A percentile compares a stretch with the other conserved stretches of the same genome.
Evolutionary conservation across 2,888 invertebrate genomes (phyloP).

Genomic region (Erebia aethiops): DNA sequence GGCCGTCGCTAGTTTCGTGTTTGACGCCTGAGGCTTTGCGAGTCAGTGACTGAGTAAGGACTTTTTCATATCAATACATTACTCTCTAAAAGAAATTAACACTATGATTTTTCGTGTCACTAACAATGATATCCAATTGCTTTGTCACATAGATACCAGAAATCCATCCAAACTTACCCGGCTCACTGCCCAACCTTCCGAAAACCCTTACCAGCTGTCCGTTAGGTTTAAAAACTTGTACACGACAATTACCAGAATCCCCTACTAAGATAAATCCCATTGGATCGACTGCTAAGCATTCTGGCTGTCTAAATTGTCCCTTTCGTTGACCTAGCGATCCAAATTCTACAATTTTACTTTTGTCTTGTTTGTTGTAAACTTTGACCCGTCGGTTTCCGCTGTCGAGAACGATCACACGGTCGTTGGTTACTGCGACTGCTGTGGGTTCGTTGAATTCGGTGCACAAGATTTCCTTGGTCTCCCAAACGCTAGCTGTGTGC

Average conservation of each 20-base stretch:
- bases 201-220: constrained; percentile 87
- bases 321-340: constrained; percentile 86
- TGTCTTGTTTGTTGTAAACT: constrained; percentile 78
- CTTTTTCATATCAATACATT: no score
- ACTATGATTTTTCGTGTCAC: constrained; percentile 83
- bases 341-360: constrained; percentile 83
- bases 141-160: constrained; percentile 85
- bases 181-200: constrained; percentile 77
- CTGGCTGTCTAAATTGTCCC: constrained; percentile 89
- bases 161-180: constrained; percentile 86
- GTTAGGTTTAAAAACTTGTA: constrained; percentile 89
- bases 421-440: constrained; percentile 84
- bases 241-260: constrained; percentile 89
- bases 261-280: constrained; percentile 90
- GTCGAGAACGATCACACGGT: constrained; percentile 84
- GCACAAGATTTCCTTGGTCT: constrained; percentile 59
- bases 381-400: constrained; percentile 88
- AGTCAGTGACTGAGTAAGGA: no score
- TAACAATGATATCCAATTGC: constrained; percentile 84
- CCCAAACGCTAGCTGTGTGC: constrained; percentile 62
- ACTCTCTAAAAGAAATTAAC: constrained; percentile 68
- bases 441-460: constrained; percentile 88
- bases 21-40: no score
- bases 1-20: no score
- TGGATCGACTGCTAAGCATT: constrained; percentile 87